These are phyloP conservation scores for Stenotaenia linearis DNA, from an alignment of 2,888 invertebrate species.

Conservation along the genomic window DNA sequence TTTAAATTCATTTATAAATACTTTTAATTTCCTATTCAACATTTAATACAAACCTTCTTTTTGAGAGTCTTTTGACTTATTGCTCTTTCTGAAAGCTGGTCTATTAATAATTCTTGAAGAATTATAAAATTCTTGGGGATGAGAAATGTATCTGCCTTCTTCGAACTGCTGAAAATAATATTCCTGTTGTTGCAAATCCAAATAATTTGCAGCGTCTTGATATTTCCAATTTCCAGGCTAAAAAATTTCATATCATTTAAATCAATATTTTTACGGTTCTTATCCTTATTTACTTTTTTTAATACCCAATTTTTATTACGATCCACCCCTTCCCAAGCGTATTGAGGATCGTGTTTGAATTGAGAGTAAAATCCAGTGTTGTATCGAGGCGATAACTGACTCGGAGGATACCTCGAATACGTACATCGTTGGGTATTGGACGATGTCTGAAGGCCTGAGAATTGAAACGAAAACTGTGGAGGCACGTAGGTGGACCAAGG, in stretches of 20 bases:
- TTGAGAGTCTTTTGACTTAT: not conserved
- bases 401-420: not conserved
- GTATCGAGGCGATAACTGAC: not conserved
- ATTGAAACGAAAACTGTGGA: not conserved
- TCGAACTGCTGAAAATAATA: not conserved
- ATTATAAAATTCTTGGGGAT: not conserved
- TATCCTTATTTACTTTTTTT: not conserved
- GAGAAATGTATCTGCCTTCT: not conserved
- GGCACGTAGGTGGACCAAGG: not conserved
- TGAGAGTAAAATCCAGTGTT: conserved; percentile 1
- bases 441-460: not conserved
- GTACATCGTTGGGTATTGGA: not conserved
- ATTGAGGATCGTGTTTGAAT: not conserved
- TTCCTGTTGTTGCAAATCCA: not conserved
- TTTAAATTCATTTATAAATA: too few relatives aligned
- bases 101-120: not conserved
- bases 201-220: not conserved
- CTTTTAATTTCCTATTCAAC: too few relatives aligned
- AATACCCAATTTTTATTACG: not conserved
- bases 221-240: not conserved
- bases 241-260: not conserved
- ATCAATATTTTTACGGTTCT: not conserved
- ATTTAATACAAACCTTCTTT: not conserved
- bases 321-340: not conserved
- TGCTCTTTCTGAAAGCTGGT: not conserved